Base-by-base conservation (phyloP, 2,888 invertebrate species). In the Julus scandinavius region DNA sequence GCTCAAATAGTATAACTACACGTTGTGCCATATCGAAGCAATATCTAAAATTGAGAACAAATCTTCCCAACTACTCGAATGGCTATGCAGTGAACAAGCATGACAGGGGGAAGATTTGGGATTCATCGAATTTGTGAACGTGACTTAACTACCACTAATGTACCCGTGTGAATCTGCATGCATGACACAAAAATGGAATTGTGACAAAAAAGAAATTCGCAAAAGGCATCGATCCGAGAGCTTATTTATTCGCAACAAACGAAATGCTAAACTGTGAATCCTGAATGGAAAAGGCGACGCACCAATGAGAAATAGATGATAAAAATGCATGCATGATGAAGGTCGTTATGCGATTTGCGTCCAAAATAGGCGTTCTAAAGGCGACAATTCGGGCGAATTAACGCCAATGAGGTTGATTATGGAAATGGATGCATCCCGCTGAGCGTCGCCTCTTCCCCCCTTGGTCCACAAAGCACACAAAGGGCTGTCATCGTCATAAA, bases 391-490 rank as follows among this genome's bases (percentile, higher is more conserved):
- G 40, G 83, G 83, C 83, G 83, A 83, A 83, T 83, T 83, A 83
- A 40, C 83, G 83, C 83, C 83, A n/a, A 83, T 83, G 40, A 83
- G 83, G 83, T 83, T 87, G 87, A 87, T 87, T 87, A 87, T 87
- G 87, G 87, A 87, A 87, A 87, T 87, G 87, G 87, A 87, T 87
- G 45, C 87, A 87, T 86, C 54, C 54, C 54, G 86, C 86, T 86
- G 86, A 40, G 86, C 6, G 86, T 17, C 54, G 13, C 17, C 54
- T 4, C 54, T 54, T 54, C 54, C 54, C 54, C 29, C 54, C 17
- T 54, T 17, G 13, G 15, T 13, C 54, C 13, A 54, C 54, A 54
- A 54, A 54, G 54, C 13, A 54, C 54, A 54, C 54, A 54, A 54
- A 15, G 54, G 54, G 17, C 54, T 13, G 54, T 54, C 54, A 17